Evolutionary conservation across 2,797 vertebrate species (phyloP), one percentile per base, ranked within the genome.

Genomic region (Anniella stebbinsi): DNA sequence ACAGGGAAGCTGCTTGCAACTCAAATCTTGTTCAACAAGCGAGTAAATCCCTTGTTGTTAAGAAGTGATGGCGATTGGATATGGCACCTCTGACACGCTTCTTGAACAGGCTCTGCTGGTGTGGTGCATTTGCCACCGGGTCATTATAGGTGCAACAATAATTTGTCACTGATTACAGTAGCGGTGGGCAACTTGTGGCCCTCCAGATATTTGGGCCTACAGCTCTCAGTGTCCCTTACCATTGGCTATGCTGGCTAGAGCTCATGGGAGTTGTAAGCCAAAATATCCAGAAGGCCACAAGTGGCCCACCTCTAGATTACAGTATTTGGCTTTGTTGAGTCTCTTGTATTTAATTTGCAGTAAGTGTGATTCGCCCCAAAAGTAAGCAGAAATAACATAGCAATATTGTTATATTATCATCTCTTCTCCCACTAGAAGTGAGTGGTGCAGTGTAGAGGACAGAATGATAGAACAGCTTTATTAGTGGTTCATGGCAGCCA

Each of bases 1-100:
- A 95, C 78, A 88, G 94, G 87, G 94, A 93, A 94, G 88, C 93
- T 92, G 91, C 86, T 54, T 96, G 92, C 94, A 96, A 94, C 93
- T 93, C 88, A 96, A 95, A 92, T 90, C 86, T 80, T 87, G 92
- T 90, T 89, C 92, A 93, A 91, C 92, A 94, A 96, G 91, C 92
- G 80, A 92, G 90, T 95, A 96, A 94, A 89, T 93, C 86, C 80
- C 92, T 91, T 91, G 80, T 83, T 0, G 84, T 83, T 88, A 91
- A 92, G 90, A 92, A 60, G 0, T 18, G 11, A 67, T 72, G 1
- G 81, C 70, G 77, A 84, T 94, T 84, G 78, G 92, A 95, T 92
- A 92, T 41, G 33, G 33, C 33, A 36, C 23, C 57, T 48, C 73
- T 89, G 11, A 21, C 54, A 41, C 36, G 13, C 5, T 63, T 38